phyloP scores from a whole-genome alignment of 2,113 vertebrate species.

The Capreolus pygargus region DNA sequence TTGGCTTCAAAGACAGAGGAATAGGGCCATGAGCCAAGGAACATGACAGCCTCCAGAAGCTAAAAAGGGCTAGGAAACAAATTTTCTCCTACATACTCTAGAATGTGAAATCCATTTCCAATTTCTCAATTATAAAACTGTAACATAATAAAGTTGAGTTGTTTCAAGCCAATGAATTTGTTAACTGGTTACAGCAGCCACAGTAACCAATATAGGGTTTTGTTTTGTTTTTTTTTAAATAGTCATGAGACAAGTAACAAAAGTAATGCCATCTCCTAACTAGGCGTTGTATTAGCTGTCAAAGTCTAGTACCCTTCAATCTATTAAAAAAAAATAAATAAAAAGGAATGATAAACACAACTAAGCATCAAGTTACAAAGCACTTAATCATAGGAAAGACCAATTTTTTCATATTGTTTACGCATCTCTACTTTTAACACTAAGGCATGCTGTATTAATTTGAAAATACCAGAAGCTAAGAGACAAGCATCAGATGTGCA shows the following conservation, averaged over 20 bases:
- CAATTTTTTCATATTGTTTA: not conserved
- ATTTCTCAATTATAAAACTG: not conserved
- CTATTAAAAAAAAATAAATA: not conserved
- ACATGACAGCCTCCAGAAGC: not conserved
- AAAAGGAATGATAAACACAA: not conserved
- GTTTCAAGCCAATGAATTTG: not conserved
- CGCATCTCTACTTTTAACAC: not conserved
- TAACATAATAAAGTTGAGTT: not conserved
- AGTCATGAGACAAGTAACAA: not conserved
- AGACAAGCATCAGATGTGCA: not conserved
- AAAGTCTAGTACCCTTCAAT: not conserved
- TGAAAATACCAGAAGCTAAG: constrained; percentile 7
- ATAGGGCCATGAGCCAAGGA: not conserved
- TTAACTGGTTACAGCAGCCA: not conserved
- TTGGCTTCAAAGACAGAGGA: not conserved
- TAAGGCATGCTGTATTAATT: not conserved
- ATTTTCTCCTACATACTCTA: not conserved
- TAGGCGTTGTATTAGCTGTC: not conserved
- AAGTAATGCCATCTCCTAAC: not conserved
- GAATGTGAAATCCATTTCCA: not conserved
- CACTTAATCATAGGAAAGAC: not conserved
- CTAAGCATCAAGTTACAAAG: not conserved
- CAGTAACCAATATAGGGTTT: not conserved
- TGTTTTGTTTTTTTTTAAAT: not conserved
- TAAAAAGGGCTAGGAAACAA: not conserved